Conservation (phyloP, 2,888 invertebrate genomes). For the Stenodera caucasica region DNA sequence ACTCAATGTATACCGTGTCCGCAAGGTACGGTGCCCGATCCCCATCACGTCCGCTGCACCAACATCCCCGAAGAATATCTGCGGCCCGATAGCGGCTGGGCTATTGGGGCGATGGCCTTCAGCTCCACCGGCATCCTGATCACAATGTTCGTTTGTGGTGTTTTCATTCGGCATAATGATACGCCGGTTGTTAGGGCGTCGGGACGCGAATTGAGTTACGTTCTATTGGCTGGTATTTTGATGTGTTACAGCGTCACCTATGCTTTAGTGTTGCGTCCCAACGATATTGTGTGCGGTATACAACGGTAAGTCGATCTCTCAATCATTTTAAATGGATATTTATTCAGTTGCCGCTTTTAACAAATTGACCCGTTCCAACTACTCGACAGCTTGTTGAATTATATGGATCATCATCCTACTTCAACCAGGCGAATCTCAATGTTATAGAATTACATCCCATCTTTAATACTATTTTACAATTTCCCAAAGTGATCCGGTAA, state of each 20-base stretch:
- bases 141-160: constrained; percentile 64
- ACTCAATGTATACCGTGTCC: constrained; percentile 84
- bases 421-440: too few species aligned
- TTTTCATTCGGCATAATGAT: constrained; percentile 73
- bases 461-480: neutral
- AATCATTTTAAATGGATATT: too few species aligned
- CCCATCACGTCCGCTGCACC: constrained; percentile 71
- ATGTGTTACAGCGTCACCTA: constrained; percentile 94
- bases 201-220: constrained; percentile 86
- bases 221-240: constrained; percentile 85
- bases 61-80: constrained; percentile 83
- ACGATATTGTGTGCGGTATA: constrained; percentile 85
- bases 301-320: constrained; percentile 67
- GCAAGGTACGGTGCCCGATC: constrained; percentile 80
- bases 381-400: too few species aligned
- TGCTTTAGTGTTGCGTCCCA: constrained; percentile 82
- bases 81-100: constrained; percentile 83
- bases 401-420: too few species aligned
- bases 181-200: constrained; percentile 98
- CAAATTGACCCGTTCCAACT: too few species aligned
- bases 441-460: too few species aligned
- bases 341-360: too few species aligned
- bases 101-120: constrained; percentile 90
- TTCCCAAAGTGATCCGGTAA: neutral
- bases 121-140: constrained; percentile 77